phyloP scores from a whole-genome alignment of 1,140 invertebrate species.

The Drosophila subobscura region DNA sequence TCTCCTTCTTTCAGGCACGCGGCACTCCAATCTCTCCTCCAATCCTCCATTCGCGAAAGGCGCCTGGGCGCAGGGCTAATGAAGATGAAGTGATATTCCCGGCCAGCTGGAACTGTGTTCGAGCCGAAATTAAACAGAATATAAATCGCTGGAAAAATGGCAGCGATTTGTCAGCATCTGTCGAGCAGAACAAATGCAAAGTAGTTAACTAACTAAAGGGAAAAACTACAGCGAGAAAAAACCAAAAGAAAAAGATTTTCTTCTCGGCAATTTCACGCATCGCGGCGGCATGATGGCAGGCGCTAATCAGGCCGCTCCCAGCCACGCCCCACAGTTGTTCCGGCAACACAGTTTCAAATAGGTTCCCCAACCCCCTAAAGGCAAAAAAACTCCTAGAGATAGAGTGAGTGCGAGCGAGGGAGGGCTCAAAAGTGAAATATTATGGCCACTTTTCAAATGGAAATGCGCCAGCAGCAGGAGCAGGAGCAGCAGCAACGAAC shows the following conservation, averaged over 20 bases:
- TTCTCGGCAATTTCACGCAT: constrained; percentile 73
- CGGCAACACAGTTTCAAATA: constrained; percentile 54
- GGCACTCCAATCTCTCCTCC: constrained; percentile 25
- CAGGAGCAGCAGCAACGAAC: constrained; percentile 64
- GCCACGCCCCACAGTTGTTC: constrained; percentile 64
- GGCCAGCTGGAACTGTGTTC: constrained; percentile 46
- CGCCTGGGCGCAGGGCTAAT: constrained; percentile 50
- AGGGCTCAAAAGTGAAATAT: constrained; percentile 66
- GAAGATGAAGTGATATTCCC: constrained; percentile 76
- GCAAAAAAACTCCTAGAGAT: neutral
- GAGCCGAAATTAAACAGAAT: constrained; percentile 75
- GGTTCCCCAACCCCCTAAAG: constrained; percentile 11
- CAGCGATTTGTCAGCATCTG: constrained; percentile 72
- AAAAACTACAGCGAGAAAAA: constrained; percentile 25
- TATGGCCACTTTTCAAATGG: constrained; percentile 82
- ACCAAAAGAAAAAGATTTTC: constrained; percentile 23
- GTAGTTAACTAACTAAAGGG: constrained; percentile 51
- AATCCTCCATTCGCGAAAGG: constrained; percentile 8
- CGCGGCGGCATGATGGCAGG: constrained; percentile 70
- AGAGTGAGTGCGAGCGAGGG: constrained; percentile 1
- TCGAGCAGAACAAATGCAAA: constrained; percentile 76
- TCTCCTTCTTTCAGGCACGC: constrained; percentile 46
- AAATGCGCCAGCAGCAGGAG: constrained; percentile 65
- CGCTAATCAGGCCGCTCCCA: constrained; percentile 70
- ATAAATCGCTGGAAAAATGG: constrained; percentile 79